These are phyloP conservation scores for Taxidea taxus DNA, from an alignment of 2,113 vertebrate genomes.

Conservation along the genomic window DNA sequence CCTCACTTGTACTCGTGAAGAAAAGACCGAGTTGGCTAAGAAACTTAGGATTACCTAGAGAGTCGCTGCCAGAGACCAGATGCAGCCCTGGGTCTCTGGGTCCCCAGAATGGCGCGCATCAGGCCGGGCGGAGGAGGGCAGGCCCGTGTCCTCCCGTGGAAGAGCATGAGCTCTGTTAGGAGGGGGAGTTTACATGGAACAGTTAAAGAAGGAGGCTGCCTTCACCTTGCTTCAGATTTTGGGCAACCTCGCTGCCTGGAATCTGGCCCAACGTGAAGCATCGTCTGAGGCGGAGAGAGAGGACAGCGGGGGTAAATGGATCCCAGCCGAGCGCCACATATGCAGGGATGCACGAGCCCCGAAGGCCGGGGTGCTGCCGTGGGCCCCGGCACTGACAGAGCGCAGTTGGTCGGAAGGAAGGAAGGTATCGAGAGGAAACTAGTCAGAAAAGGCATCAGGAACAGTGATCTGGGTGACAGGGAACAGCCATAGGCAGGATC, in stretches of 20 bases:
- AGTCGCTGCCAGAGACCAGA: background rate
- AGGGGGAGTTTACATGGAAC: background rate
- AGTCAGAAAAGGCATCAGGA: background rate
- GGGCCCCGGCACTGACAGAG: background rate
- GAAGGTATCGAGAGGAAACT: background rate
- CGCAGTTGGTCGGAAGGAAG: background rate
- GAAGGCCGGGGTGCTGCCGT: fast-evolving
- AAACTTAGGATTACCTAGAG: background rate
- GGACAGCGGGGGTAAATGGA: background rate
- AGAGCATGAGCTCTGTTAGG: background rate
- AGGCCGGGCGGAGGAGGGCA: too few species aligned
- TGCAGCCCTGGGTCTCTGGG: background rate
- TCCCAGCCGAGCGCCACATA: background rate
- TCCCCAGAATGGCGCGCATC: background rate
- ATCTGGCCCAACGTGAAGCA: background rate
- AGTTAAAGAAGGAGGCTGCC: background rate
- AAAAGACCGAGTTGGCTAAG: too few species aligned
- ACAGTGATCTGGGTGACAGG: background rate
- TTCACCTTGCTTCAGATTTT: background rate
- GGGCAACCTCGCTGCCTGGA: background rate
- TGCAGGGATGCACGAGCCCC: background rate
- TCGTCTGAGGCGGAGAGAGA: background rate
- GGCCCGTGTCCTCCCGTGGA: background rate
- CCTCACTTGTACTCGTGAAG: background rate
- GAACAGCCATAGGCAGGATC: background rate